A percentile compares a stretch with the other conserved stretches of the same genome.
phyloP scores from a whole-genome alignment of 1,140 invertebrate genomes.

The Homarus americanus region DNA sequence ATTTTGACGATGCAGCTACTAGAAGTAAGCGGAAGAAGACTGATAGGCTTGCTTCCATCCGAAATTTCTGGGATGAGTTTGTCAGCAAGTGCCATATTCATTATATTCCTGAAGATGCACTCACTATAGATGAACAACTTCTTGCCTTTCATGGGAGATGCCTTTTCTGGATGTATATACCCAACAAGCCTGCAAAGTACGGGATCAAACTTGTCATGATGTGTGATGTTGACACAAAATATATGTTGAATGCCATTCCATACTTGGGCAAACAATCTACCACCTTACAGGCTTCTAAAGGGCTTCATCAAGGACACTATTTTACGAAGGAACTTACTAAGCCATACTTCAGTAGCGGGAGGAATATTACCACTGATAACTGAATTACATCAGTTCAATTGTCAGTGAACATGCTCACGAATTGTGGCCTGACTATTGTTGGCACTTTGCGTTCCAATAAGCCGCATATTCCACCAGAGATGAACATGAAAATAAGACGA shows the following conservation, averaged over 20 bases:
- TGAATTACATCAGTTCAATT: slow-evolving; percentile 72
- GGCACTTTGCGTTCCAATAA: slow-evolving; percentile 80
- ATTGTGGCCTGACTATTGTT: slow-evolving; percentile 76
- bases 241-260: slow-evolving; percentile 58
- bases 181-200: slow-evolving; percentile 76
- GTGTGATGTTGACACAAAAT: slow-evolving; percentile 54
- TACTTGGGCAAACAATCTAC: slow-evolving; percentile 58
- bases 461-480: slow-evolving; percentile 77
- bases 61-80: neutral
- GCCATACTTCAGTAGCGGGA: slow-evolving; percentile 43
- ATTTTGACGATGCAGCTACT: neutral
- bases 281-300: neutral
- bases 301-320: slow-evolving; percentile 30
- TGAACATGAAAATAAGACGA: slow-evolving; percentile 56
- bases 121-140: slow-evolving; percentile 24
- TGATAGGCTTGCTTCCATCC: slow-evolving; percentile 7
- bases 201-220: slow-evolving; percentile 76
- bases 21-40: neutral
- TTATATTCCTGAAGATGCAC: neutral
- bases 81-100: neutral
- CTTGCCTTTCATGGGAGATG: slow-evolving; percentile 1
- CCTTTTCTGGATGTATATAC: slow-evolving; percentile 57
- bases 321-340: slow-evolving; percentile 61
- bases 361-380: slow-evolving; percentile 75
- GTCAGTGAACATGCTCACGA: slow-evolving; percentile 54